These are phyloP conservation scores for Camarhynchus parvulus DNA, from an alignment of 2,113 vertebrate genomes.

Conservation along the genomic window DNA sequence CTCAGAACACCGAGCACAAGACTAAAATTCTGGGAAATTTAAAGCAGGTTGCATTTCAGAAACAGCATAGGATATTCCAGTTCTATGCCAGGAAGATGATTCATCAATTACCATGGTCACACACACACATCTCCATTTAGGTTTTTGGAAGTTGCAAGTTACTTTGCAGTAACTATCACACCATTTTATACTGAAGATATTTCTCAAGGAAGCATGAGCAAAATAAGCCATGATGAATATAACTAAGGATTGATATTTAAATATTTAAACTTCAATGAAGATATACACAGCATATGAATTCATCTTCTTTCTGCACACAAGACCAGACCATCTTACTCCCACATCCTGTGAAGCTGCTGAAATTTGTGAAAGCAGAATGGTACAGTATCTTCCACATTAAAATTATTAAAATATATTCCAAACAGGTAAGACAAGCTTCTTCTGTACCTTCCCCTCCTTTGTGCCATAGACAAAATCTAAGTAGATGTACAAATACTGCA, in stretches of 20 bases:
- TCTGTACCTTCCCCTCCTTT: not conserved
- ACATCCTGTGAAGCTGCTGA: not conserved
- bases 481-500: not conserved
- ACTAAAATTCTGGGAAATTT: not conserved
- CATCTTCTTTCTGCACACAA: not conserved
- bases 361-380: not conserved
- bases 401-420: not conserved
- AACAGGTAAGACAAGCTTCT: not conserved
- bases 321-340: not conserved
- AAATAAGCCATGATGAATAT: not conserved
- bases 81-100: constrained; percentile 42
- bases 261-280: not conserved
- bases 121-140: not conserved
- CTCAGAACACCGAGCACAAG: not conserved
- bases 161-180: not conserved
- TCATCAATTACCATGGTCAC: constrained; percentile 15
- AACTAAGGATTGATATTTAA: not conserved
- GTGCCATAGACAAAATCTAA: not conserved
- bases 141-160: not conserved
- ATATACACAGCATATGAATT: not conserved
- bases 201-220: not conserved
- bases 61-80: constrained; percentile 1
- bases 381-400: not conserved
- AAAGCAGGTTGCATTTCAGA: not conserved
- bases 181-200: not conserved